These are phyloP conservation scores for Helarctos malayanus DNA, from an alignment of 2,797 vertebrate genomes.

Conservation along the genomic window DNA sequence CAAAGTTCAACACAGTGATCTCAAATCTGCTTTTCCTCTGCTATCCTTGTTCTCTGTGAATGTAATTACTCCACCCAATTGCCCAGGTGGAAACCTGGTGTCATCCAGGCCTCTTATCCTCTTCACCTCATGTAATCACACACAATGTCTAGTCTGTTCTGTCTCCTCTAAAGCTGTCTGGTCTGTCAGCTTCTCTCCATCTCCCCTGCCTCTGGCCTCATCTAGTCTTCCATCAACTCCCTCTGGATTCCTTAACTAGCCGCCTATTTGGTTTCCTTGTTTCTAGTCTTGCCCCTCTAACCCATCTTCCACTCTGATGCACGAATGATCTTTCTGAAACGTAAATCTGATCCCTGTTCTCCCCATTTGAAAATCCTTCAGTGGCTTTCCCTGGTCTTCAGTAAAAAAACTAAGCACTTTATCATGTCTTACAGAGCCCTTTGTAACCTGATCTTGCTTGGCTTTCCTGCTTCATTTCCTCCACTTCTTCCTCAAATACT, in stretches of 20 bases:
- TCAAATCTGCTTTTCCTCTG: constrained; percentile 42
- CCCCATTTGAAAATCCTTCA: constrained; percentile 68
- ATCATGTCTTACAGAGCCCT: constrained; percentile 74
- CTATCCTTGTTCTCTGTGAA: constrained; percentile 14
- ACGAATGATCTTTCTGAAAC: constrained; percentile 64
- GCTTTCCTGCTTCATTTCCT: constrained; percentile 76
- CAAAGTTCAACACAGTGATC: constrained; percentile 1
- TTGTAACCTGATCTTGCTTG: constrained; percentile 78
- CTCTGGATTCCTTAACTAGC: constrained; percentile 32
- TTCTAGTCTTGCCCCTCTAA: constrained; percentile 58
- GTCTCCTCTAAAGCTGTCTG: neutral
- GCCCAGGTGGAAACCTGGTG: neutral
- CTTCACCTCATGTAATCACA: neutral
- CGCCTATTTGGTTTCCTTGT: constrained; percentile 42
- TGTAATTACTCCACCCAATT: neutral
- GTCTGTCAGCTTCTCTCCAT: neutral
- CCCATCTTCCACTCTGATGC: constrained; percentile 36
- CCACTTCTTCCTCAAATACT: constrained; percentile 64
- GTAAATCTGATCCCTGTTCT: constrained; percentile 66
- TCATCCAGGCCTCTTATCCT: neutral
- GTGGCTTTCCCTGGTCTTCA: constrained; percentile 63
- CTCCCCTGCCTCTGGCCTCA: neutral
- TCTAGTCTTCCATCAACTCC: constrained; percentile 23
- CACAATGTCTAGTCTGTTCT: neutral
- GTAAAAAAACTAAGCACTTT: constrained; percentile 78